phyloP scores from a whole-genome alignment of 1,140 invertebrate species.

The Drosophila pallidifrons region DNA sequence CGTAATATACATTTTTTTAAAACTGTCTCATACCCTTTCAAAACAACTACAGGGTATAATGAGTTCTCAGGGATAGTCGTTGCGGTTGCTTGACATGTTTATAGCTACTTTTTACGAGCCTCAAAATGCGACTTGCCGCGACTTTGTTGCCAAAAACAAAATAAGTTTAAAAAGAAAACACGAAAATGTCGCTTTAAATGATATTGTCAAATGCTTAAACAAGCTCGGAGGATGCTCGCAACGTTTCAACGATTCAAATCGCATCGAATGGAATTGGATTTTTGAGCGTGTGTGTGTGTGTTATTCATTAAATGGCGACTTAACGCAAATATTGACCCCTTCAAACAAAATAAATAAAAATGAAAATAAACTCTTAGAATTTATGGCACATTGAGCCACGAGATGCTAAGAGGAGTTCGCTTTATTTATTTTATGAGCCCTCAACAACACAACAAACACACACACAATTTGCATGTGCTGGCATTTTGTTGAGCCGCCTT shows the following conservation, averaged over 20 bases:
- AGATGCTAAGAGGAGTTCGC: constrained; percentile 20
- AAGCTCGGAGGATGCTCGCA: constrained; percentile 32
- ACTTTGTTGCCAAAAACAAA: constrained; percentile 61
- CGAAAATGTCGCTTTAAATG: constrained; percentile 46
- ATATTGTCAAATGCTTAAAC: constrained; percentile 73
- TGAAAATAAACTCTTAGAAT: constrained; percentile 79
- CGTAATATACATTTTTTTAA: background rate
- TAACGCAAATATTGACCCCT: constrained; percentile 79
- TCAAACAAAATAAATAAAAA: constrained; percentile 46
- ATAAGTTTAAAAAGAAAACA: background rate
- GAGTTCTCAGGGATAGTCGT: constrained; percentile 9
- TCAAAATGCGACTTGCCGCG: constrained; percentile 30
- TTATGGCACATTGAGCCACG: constrained; percentile 64
- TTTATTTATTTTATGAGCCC: constrained; percentile 72
- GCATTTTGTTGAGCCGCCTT: constrained; percentile 65
- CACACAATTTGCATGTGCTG: constrained; percentile 68
- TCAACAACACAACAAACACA: constrained; percentile 24
- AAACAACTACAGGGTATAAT: constrained; percentile 27
- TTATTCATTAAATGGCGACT: constrained; percentile 48
- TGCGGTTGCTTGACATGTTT: constrained; percentile 47
- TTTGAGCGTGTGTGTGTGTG: constrained; percentile 20
- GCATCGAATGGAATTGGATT: constrained; percentile 3
- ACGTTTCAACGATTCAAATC: background rate
- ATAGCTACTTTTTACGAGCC: constrained; percentile 46
- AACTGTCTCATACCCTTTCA: background rate